Evolutionary conservation across 2,113 vertebrate species (phyloP).

Genomic region (Crypturellus undulatus): DNA sequence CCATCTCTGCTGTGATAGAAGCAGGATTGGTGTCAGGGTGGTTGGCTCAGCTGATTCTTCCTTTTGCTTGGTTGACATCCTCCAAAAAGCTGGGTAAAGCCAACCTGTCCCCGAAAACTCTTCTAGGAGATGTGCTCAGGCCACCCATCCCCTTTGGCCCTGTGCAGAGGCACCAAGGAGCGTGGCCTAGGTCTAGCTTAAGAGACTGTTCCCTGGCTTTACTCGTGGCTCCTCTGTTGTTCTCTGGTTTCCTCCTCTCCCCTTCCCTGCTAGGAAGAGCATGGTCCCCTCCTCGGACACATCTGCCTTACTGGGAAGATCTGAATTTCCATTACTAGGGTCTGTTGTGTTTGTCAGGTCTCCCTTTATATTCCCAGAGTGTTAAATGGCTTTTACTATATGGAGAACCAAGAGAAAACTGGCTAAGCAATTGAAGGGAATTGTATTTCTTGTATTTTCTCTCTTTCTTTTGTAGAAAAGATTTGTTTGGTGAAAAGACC

Average conservation of each 20-base stretch:
- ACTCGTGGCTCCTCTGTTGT: background rate
- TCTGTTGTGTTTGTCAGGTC: background rate
- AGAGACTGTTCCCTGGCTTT: background rate
- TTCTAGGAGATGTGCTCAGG: background rate
- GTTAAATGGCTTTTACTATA: conserved; percentile 4
- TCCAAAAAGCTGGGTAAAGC: background rate
- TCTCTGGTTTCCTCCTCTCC: background rate
- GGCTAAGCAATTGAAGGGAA: background rate
- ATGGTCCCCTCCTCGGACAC: background rate
- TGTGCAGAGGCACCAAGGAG: background rate
- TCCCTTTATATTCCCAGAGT: conserved; percentile 5
- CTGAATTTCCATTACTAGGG: conserved; percentile 9
- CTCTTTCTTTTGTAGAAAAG: background rate
- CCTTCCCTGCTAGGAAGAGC: background rate
- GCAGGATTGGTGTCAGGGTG: background rate
- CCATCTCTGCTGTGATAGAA: background rate
- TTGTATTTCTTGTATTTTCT: conserved; percentile 4
- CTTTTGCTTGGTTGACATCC: background rate
- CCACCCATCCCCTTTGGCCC: background rate
- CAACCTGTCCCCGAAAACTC: background rate
- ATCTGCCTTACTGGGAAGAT: background rate
- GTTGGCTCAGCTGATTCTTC: background rate
- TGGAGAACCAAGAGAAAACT: background rate
- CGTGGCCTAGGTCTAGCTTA: background rate
- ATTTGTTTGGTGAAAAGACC: conserved; percentile 6